Conservation (phyloP, 2,888 invertebrate genomes). For the Mesoligia furuncula region DNA sequence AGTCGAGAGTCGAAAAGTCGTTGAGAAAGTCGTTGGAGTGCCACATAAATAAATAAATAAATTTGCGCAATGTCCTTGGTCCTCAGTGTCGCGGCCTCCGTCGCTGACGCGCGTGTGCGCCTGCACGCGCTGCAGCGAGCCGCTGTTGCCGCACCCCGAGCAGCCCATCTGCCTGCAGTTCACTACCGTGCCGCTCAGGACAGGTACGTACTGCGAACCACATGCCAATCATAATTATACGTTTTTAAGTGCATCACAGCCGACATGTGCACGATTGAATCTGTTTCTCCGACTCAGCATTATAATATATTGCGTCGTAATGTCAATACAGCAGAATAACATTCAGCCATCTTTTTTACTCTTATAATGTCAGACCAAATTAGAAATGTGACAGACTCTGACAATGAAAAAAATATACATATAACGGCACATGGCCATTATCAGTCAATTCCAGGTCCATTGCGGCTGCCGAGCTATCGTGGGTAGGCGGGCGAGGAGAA, state of each 20-base stretch:
- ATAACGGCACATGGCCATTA: too few relatives aligned
- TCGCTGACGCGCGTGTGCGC: constrained; percentile 73
- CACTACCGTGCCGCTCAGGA: constrained; percentile 70
- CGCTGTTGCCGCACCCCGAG: constrained; percentile 60
- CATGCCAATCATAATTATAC: not conserved
- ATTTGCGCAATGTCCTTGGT: not conserved
- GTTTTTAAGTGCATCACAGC: not conserved
- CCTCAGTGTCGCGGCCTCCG: constrained; percentile 71
- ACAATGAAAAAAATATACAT: too few relatives aligned
- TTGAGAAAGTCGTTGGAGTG: too few relatives aligned
- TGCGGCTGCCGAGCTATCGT: too few relatives aligned
- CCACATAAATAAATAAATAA: too few relatives aligned
- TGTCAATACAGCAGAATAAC: not conserved
- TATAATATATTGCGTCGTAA: not conserved
- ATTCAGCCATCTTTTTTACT: not conserved
- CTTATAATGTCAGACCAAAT: not conserved
- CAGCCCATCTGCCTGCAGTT: constrained; percentile 76
- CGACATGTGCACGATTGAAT: not conserved
- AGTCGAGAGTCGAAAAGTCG: too few relatives aligned
- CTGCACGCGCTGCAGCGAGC: constrained; percentile 65
- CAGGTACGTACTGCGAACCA: constrained; percentile 65
- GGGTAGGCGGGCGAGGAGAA: too few relatives aligned
- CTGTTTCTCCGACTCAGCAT: not conserved
- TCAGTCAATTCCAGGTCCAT: too few relatives aligned
- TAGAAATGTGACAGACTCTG: not conserved